These are phyloP conservation scores for Phthorimaea operculella DNA, from an alignment of 1,140 invertebrate species.

Conservation along the genomic window DNA sequence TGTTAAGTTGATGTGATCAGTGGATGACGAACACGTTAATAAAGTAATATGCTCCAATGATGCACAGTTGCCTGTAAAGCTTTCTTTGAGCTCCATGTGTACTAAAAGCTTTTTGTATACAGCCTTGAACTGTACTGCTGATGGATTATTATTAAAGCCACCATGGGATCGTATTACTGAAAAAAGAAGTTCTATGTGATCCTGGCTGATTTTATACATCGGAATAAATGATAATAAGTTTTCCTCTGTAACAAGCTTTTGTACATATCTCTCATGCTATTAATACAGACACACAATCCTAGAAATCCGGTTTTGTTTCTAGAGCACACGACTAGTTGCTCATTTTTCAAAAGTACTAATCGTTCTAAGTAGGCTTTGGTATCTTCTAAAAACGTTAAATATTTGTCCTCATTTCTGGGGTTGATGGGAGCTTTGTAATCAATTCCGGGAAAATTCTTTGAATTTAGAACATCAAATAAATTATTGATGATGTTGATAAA, in stretches of 20 bases:
- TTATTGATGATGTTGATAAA: too few species aligned
- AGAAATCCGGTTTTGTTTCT: slow-evolving; percentile 21
- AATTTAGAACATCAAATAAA: too few species aligned
- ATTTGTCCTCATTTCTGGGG: too few species aligned
- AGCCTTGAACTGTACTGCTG: slow-evolving; percentile 13
- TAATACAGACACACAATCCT: slow-evolving; percentile 7
- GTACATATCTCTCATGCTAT: slow-evolving; percentile 29
- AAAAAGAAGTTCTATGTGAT: not conserved
- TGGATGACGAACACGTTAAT: slow-evolving; percentile 9
- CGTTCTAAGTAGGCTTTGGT: too few species aligned
- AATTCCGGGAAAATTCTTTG: too few species aligned
- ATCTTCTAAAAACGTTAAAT: too few species aligned
- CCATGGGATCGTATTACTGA: not conserved
- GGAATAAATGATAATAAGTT: slow-evolving; percentile 23
- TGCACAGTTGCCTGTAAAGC: slow-evolving; percentile 12
- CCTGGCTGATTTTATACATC: slow-evolving; percentile 38
- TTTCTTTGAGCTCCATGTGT: slow-evolving; percentile 13
- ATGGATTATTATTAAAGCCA: not conserved
- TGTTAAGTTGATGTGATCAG: slow-evolving; percentile 8
- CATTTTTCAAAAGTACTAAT: too few species aligned
- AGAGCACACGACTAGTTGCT: slow-evolving; percentile 4
- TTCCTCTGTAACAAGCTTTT: slow-evolving; percentile 18
- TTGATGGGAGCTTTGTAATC: too few species aligned
- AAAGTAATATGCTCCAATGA: slow-evolving; percentile 14
- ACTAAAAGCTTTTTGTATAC: slow-evolving; percentile 14